Base-by-base conservation (phyloP, 2,888 invertebrate genomes). In the Parapristionchus giblindavisi region DNA sequence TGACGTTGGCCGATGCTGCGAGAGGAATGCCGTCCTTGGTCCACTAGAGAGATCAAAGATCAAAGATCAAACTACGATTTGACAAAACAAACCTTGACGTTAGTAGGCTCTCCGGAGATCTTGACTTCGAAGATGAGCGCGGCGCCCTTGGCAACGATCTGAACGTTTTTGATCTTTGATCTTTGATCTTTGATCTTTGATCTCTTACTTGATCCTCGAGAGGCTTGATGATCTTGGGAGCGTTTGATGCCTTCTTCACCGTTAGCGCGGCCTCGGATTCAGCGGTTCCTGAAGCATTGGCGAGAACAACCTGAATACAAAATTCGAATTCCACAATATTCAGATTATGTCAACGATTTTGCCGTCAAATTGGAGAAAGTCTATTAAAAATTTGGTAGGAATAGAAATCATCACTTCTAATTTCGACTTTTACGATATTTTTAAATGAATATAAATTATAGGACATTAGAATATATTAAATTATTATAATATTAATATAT, bases 11-110 rank as follows among this genome's bases (percentile, higher is more conserved):
- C 78, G 85, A 88, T 14, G 82, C 83, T 17, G 70, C 76, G 51
- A 84, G 77, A 4, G 81, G 81, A 80, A 92, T 92, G 0, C 94
- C 94, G 88, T 95, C 94, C 88, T 94, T 94, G 88, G 91, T 93
- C 93, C 93, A 86, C 66, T 77, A 1, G 32, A 32, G 6, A 2
- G 34, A 32, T 11, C 3, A 24, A 34, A 17, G 32, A 32, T 14
- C 14, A 4, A n/a, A 32, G 3, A 21, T 5, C 17, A 21, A 58
- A 58, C 17, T 43, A 58, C 58, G 29, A 56, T 32, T 36, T 29
- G 29, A 6, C 14, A n/a, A 32, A 4, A 36, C 38, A 4, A 11
- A 63, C 63, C 63, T 76, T 75, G 36, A 87, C 79, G 29, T 84
- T 83, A 51, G 88, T 78, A 77, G 89, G 87, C 85, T 89, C 85